Base-by-base conservation (phyloP, 35 echinoderm and acorn worm species). In the Acanthaster planci region DNA sequence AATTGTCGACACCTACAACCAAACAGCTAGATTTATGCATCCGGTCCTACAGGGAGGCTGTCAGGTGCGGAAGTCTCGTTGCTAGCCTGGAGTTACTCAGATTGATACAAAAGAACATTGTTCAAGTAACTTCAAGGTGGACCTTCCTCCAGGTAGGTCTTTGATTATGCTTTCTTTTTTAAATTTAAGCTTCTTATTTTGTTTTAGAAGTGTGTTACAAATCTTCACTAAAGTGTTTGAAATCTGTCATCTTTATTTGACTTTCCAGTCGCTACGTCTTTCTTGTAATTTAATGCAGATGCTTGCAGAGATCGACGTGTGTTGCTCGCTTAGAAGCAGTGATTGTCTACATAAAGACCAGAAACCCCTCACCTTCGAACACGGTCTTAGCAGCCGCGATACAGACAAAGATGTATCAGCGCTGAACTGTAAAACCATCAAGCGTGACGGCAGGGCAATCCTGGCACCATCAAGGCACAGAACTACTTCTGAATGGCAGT, bases 41-140 rank as follows among this genome's bases (percentile, higher is more conserved):
- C 23, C 10, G 9, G 60, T 68, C 60, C 23, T 68, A 68, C 32
- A 23, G 60, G 7, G 60, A 68, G 19, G 60, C 60, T 30, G 27
- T 68, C 23, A 68, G 60, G 29, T 68, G 60, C 29, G 60, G 60
- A 68, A 68, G 60, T 14, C 60, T 68, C 5, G 60, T 68, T 34
- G 60, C 60, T 8, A 34, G 8, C 14, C 29, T 68, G 27, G 60
- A 68, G 60, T 34, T 68, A 34, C 23, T 68, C 1, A 68, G 32
- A 34, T 1, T 68, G 2, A 26, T 30, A 17, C 6, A 68, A 34
- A 68, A 34, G 2, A 7, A 68, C 23, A 10, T 19, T 14, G 10
- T 68, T 2, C 1, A 68, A 29, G 32, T 68, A 0, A 30, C 27
- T 10, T 68, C 60, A 8, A 68, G 60, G 23, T 68, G 23, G 32